Base-by-base conservation (phyloP, 2,113 vertebrate species). In the Bostrychus sinensis region DNA sequence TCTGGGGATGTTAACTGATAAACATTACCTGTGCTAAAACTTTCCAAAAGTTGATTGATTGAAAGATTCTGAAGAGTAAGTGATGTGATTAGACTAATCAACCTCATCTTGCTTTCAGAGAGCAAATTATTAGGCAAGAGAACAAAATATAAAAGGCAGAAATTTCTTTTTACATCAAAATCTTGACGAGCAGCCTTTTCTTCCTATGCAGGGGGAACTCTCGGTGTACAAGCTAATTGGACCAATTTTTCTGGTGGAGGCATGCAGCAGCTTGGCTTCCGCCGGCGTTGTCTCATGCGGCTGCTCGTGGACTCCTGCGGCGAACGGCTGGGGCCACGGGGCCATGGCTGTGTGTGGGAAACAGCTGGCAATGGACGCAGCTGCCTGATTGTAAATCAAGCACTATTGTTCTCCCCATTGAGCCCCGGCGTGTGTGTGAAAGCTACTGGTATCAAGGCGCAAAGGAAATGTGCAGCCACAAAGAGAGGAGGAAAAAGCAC, bases 301-400 rank as follows among this genome's bases (percentile, higher is more conserved):
- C 70, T 83, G 78, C 75, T 82, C 71, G 70, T 26, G 81, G 80
- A 71, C 86, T 74, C 89, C 89, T 17, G 68, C 1, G 53, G 87
- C 45, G 87, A 65, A 28, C 69, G 68, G 75, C 82, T 78, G 78
- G 75, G 25, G 84, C 82, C 62, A 28, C 36, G 25, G 79, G 61
- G 71, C 75, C 50, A 16, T 45, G 71, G 68, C 70, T 20, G 51
- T 19, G 70, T 39, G 75, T 14, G 62, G 36, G 81, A 69, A 72
- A 82, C 83, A 88, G 83, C 86, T 90, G 88, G 86, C 80, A 77
- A 66, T 70, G 78, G 86, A 83, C 80, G 75, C 88, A 90, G 86
- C 87, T 90, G 89, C 77, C 42, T 78, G 82, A 89, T 90, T 89
- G 86, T 85, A 70, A 90, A 90, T 90, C 87, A 89, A 74, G 74